These are phyloP conservation scores for Thereuonema tuberculata DNA, from an alignment of 1,140 invertebrate species.

Conservation along the genomic window DNA sequence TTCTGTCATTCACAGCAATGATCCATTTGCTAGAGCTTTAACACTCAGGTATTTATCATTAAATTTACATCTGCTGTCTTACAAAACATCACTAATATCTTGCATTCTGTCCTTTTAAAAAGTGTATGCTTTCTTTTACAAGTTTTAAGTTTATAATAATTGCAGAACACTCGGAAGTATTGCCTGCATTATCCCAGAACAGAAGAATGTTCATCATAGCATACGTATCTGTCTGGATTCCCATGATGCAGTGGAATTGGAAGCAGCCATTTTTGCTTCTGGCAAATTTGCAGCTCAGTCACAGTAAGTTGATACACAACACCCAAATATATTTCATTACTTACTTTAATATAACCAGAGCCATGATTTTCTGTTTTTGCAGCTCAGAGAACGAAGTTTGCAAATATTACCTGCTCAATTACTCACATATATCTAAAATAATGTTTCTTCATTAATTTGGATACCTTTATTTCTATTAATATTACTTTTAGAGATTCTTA, in stretches of 20 bases:
- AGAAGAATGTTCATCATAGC: slow-evolving; percentile 88
- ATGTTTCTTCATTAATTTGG: too few relatives aligned
- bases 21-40: slow-evolving; percentile 81
- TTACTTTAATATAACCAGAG: slow-evolving; percentile 1
- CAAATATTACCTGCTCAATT: not conserved
- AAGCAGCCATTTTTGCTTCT: slow-evolving; percentile 89
- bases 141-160: slow-evolving; percentile 8
- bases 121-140: not conserved
- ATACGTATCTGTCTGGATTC: slow-evolving; percentile 84
- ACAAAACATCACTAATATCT: too few relatives aligned
- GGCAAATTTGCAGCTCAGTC: slow-evolving; percentile 84
- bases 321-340: too few relatives aligned
- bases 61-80: too few relatives aligned
- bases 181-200: slow-evolving; percentile 80
- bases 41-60: slow-evolving; percentile 46
- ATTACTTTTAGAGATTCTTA: too few relatives aligned
- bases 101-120: not conserved
- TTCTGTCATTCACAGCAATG: slow-evolving; percentile 91
- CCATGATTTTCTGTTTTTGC: not conserved
- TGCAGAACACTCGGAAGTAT: slow-evolving; percentile 68
- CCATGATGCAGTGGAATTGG: slow-evolving; percentile 85
- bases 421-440: too few relatives aligned
- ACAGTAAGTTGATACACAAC: slow-evolving; percentile 49
- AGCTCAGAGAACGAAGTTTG: not conserved
- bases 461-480: too few relatives aligned